Evolutionary conservation across 2,888 invertebrate genomes (phyloP).

Genomic region (Leptarthrus brevirostris): DNA sequence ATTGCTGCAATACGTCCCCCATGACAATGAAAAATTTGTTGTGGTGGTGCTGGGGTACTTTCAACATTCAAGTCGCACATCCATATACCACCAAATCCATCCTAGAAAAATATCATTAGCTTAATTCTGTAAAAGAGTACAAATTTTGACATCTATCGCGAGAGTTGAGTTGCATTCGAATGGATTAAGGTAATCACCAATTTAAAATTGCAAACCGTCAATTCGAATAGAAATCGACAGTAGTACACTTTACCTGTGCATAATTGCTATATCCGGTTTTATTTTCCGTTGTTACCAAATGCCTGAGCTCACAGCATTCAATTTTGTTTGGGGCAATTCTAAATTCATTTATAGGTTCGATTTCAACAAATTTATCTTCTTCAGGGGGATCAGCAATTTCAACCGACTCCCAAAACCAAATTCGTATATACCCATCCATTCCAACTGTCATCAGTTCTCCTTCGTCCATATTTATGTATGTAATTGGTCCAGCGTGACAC

Average conservation of each 20-base stretch:
- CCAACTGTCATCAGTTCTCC: slow-evolving; percentile 68
- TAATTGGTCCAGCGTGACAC: slow-evolving; percentile 81
- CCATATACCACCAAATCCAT: slow-evolving; percentile 73
- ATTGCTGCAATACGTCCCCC: slow-evolving; percentile 80
- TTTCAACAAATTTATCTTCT: slow-evolving; percentile 81
- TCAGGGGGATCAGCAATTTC: slow-evolving; percentile 87
- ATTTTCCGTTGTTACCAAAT: slow-evolving; percentile 63
- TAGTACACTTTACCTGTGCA: slow-evolving; percentile 74
- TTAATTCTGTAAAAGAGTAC: too few species aligned
- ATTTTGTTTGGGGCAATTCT: slow-evolving; percentile 67
- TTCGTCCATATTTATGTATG: slow-evolving; percentile 61
- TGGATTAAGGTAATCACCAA: too few species aligned
- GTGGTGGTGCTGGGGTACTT: slow-evolving; percentile 66
- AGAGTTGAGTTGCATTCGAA: too few species aligned
- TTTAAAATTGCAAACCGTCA: neutral
- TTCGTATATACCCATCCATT: slow-evolving; percentile 80
- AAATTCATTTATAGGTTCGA: slow-evolving; percentile 89
- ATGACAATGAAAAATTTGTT: slow-evolving; percentile 75
- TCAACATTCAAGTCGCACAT: slow-evolving; percentile 74
- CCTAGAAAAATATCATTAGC: slow-evolving; percentile 71
- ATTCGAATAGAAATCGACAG: slow-evolving; percentile 54
- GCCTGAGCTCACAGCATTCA: slow-evolving; percentile 60
- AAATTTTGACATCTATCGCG: too few species aligned
- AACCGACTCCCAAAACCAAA: slow-evolving; percentile 94
- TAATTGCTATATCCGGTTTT: slow-evolving; percentile 72